Percentiles rank a stretch among this genome's conserved stretches.
Evolutionary conservation across 53 echinoderm and acorn worm genomes (phyloP).

Genomic region (Henricia sp.): DNA sequence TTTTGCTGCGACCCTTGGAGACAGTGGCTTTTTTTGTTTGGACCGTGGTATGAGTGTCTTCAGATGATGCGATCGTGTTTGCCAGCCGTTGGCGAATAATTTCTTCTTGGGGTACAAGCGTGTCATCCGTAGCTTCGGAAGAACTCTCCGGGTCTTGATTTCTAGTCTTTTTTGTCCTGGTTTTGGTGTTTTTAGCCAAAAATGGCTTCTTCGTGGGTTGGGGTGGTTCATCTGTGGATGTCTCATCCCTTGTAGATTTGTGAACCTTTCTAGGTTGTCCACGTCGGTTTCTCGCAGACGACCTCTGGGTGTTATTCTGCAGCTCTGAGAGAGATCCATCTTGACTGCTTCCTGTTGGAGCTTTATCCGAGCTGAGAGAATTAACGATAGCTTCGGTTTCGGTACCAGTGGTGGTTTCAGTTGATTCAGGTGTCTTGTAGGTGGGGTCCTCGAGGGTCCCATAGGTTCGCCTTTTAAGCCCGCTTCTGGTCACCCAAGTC

Average conservation of each 20-base stretch:
- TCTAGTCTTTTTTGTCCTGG: not conserved
- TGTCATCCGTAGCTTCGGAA: slow-evolving; percentile 40
- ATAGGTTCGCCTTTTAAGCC: slow-evolving; percentile 12
- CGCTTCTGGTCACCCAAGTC: slow-evolving; percentile 50
- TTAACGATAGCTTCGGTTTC: not conserved
- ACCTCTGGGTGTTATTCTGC: not conserved
- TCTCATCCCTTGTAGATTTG: not conserved
- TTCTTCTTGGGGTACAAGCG: not conserved
- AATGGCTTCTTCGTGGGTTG: not conserved
- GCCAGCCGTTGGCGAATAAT: not conserved
- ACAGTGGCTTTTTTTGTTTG: not conserved
- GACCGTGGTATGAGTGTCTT: slow-evolving; percentile 6
- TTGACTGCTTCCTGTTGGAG: not conserved
- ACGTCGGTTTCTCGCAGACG: not conserved
- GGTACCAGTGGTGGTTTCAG: slow-evolving; percentile 7
- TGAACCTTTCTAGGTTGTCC: not conserved
- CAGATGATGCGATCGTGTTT: slow-evolving; percentile 17
- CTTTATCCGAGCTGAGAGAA: slow-evolving; percentile 7
- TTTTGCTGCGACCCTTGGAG: slow-evolving; percentile 17
- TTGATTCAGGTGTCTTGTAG: slow-evolving; percentile 13
- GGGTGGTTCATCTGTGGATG: slow-evolving; percentile 12
- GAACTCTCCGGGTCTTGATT: not conserved
- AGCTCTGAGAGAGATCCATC: not conserved
- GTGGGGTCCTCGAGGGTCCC: slow-evolving; percentile 7
- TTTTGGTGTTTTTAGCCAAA: not conserved